Evolutionary conservation across 2,888 invertebrate genomes (phyloP).

Genomic region (Spatulosminthurus flaviceps): DNA sequence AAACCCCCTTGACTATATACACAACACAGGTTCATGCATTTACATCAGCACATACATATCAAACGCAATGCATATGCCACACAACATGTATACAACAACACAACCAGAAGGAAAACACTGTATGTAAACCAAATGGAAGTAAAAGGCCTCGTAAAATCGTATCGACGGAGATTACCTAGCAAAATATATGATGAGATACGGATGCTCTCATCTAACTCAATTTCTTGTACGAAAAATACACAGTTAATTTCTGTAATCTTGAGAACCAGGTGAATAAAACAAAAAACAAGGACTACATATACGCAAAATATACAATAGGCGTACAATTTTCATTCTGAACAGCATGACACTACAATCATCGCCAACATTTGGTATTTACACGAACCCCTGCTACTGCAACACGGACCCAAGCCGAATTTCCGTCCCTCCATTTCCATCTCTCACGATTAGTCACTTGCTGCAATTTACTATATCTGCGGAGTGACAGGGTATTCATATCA

Average conservation of each 20-base stretch:
- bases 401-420: background rate
- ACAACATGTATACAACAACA: no score
- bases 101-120: no score
- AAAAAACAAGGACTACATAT: background rate
- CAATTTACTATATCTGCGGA: slow-evolving; percentile 8
- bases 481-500: background rate
- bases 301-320: background rate
- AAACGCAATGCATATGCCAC: no score
- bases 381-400: slow-evolving; percentile 13
- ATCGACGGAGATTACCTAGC: no score
- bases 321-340: background rate
- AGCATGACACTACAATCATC: background rate
- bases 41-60: no score
- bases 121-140: no score
- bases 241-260: no score
- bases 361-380: slow-evolving; percentile 24
- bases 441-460: slow-evolving; percentile 22
- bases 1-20: background rate
- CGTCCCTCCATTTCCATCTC: slow-evolving; percentile 16
- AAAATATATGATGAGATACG: no score
- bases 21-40: no score
- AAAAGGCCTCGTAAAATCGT: no score
- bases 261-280: background rate
- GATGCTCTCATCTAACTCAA: no score
- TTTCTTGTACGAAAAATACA: no score